Base-by-base conservation (phyloP, 2,797 vertebrate species). In the Pangasius mekongensis region DNA sequence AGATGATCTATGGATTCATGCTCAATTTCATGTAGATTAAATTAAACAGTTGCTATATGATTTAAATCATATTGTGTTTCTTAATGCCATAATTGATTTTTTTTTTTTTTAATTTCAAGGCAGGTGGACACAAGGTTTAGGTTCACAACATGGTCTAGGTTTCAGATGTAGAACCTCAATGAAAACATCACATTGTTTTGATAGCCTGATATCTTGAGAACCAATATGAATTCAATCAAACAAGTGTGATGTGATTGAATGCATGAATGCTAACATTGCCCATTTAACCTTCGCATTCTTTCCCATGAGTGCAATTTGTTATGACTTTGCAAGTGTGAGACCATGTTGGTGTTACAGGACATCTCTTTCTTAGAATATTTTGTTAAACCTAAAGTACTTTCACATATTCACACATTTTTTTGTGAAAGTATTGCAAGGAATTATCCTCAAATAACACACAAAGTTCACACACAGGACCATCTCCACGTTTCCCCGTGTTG, bases 1-100 rank as follows among this genome's bases (percentile, higher is more conserved):
- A 87, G 47, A 87, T 85, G 52, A 66, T 74, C 58, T 86, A 14
- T 82, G 43, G 73, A 87, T 86, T 82, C 82, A 87, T 69, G 81
- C 77, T 39, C 56, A 81, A 47, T 80, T 49, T 67, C 62, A 52
- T 33, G 18, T 11, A 39, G 30, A 81, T 60, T 81, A 39, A 81
- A 60, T 60, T 22, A 56, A 60, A 60, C 77, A 76, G 49, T 87
- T 83, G 60, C 36, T 73, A 60, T 77, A 81, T 77, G 18, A 86
- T 71, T 69, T 83, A 67, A 87, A 87, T 77, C 49, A 52, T 85
- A 73, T 60, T 86, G 52, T 78, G 16, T 39, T 74, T 47, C 49
- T 71, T 74, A 18, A 49, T 82, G 13, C 18, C 52, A 80, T 76
- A 81, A 10, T 84, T 71, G 2, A 20, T 39, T 69, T 33, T 60